Evolutionary conservation across 2,888 invertebrate genomes (phyloP), one percentile per base, ranked within the genome.

Genomic region (Homarus gammarus): DNA sequence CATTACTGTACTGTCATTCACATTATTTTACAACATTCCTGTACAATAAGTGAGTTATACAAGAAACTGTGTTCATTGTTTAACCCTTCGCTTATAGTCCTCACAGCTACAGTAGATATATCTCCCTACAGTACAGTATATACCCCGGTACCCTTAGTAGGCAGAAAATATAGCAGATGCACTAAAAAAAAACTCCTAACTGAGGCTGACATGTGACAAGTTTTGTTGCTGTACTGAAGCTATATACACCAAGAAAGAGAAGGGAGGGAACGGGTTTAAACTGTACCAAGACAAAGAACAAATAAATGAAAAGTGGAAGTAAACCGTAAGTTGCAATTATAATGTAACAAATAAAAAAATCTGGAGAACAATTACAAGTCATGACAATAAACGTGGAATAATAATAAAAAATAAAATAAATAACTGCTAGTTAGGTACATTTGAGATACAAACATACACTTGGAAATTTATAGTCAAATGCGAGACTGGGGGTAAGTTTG

Each of bases 111-210:
- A n/a, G n/a, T n/a, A n/a, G n/a, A n/a, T n/a, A n/a, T n/a, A n/a
- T n/a, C n/a, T n/a, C n/a, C n/a, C n/a, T n/a, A n/a, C n/a, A n/a
- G n/a, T n/a, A n/a, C n/a, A n/a, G n/a, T n/a, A 64, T 84, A 86
- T 64, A 79, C 78, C 87, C 81, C 89, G 88, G 89, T 89, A 89
- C 88, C 89, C 88, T 89, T 89, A 89, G 89, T 89, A 61, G 84
- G 88, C 88, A 89, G 77, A 89, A 89, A 89, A 89, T 89, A 89
- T 88, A 89, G 88, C 88, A 77, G 88, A 89, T 89, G 89, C 88
- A 84, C 88, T 89, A 89, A 89, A 89, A 87, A 84, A 83, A 89
- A 73, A 68, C 68, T 77, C 70, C 68, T 64, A 89, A 49, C 70
- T 51, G 49, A 84, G 64, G 83, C 83, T 89, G 44, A 75, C 72